Evolutionary conservation across 2,797 vertebrate species (phyloP).

Genomic region (Cryptoblepharus egeriae): DNA sequence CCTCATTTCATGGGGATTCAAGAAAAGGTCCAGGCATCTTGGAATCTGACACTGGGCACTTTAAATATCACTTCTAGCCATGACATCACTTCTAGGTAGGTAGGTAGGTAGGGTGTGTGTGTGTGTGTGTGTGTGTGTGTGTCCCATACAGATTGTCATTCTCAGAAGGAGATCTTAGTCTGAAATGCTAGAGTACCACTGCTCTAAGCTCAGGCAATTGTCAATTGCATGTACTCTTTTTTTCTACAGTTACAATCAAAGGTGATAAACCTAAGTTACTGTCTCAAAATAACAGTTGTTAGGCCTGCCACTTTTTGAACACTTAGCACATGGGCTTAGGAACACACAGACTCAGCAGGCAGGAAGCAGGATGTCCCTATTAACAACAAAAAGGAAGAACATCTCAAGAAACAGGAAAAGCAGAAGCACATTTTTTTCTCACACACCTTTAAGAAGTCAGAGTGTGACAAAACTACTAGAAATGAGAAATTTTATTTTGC

Average conservation of each 20-base stretch:
- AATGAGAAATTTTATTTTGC: not conserved
- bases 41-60: no score
- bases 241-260: not conserved
- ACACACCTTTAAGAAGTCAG: constrained; percentile 3
- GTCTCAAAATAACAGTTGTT: not conserved
- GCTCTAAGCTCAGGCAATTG: no score
- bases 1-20: no score
- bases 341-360: not conserved
- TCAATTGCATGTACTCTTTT: not conserved
- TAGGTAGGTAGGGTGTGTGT: no score
- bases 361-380: constrained; percentile 21
- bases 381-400: constrained; percentile 11
- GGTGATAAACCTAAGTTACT: not conserved
- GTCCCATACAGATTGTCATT: no score
- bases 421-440: not conserved
- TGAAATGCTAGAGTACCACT: no score
- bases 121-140: no score
- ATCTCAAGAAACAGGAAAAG: constrained; percentile 28
- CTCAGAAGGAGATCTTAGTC: no score
- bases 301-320: not conserved
- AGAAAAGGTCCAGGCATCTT: no score
- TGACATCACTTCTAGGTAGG: no score
- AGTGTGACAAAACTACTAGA: not conserved
- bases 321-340: not conserved
- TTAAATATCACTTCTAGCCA: no score